phyloP scores from a whole-genome alignment of 2,113 vertebrate species.

The Elephas maximus region DNA sequence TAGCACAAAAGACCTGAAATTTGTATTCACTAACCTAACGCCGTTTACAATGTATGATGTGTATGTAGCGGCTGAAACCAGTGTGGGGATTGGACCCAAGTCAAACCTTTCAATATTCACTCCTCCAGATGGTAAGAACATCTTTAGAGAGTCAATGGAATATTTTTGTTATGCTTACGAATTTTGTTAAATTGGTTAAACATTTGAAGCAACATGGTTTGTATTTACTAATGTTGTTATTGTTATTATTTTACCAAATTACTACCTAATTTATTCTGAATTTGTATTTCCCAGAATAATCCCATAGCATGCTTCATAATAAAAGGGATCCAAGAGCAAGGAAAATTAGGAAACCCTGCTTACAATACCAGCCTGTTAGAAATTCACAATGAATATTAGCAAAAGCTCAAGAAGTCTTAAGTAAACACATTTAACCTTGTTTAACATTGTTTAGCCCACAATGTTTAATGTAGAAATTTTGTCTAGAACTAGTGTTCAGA shows the following conservation, averaged over 20 bases:
- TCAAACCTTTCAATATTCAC: slow-evolving; percentile 90
- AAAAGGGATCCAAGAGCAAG: neutral
- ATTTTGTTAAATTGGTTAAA: slow-evolving; percentile 10
- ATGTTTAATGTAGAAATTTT: neutral
- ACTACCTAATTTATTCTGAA: slow-evolving; percentile 8
- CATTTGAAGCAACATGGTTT: slow-evolving; percentile 38
- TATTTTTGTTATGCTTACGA: slow-evolving; percentile 1
- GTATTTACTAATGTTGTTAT: slow-evolving; percentile 7
- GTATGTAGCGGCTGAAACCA: slow-evolving; percentile 92
- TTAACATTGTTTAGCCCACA: neutral
- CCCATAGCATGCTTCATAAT: neutral
- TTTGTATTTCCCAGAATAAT: neutral
- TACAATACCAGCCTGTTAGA: neutral
- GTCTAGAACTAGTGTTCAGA: neutral
- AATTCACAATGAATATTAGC: neutral
- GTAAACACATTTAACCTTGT: neutral
- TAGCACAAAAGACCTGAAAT: slow-evolving; percentile 93
- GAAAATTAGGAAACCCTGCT: neutral
- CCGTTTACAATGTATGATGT: slow-evolving; percentile 93
- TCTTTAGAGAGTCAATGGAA: neutral
- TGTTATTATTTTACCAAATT: neutral
- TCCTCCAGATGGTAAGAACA: slow-evolving; percentile 92
- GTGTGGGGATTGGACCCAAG: slow-evolving; percentile 93
- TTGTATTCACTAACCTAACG: slow-evolving; percentile 91
- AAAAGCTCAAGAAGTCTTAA: slow-evolving; percentile 2